These are phyloP conservation scores for Drosophila parthenogenetica DNA, from an alignment of 2,888 invertebrate genomes.

Conservation along the genomic window DNA sequence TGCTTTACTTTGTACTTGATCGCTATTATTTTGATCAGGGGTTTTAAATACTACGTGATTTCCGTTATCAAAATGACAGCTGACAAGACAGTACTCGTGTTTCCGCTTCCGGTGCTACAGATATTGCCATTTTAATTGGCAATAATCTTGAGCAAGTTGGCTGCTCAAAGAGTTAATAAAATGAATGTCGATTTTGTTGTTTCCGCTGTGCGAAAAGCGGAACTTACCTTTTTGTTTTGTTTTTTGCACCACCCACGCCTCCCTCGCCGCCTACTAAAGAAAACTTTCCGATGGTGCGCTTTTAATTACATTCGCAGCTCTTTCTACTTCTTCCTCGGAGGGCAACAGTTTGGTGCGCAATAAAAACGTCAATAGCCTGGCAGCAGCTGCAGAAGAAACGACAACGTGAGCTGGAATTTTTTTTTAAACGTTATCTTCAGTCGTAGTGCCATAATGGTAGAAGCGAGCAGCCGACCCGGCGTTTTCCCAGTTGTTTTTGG, in stretches of 20 bases:
- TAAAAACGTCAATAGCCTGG: conserved; percentile 67
- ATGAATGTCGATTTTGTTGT: conserved; percentile 64
- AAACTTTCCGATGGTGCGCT: conserved; percentile 46
- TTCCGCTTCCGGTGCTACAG: conserved; percentile 23
- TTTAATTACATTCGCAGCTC: conserved; percentile 63
- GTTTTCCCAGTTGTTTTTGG: conserved; percentile 47
- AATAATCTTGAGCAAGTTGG: conserved; percentile 45
- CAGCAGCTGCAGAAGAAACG: conserved; percentile 49
- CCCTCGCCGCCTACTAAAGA: not conserved
- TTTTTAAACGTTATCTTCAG: conserved; percentile 59
- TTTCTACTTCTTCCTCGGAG: conserved; percentile 25
- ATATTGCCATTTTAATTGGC: conserved; percentile 62
- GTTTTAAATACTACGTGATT: conserved; percentile 32
- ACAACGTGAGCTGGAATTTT: conserved; percentile 48
- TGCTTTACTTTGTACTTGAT: conserved; percentile 29
- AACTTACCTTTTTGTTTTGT: conserved; percentile 35
- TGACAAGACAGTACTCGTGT: conserved; percentile 18
- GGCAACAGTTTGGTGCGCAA: conserved; percentile 67
- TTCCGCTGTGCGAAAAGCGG: conserved; percentile 30
- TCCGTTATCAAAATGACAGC: conserved; percentile 22
- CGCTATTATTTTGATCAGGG: conserved; percentile 12
- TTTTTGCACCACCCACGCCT: conserved; percentile 21
- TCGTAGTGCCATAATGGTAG: conserved; percentile 58
- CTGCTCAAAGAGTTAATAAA: conserved; percentile 69
- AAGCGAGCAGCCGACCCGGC: conserved; percentile 25